phyloP scores from a whole-genome alignment of 2,113 vertebrate genomes.

The Aptenodytes patagonicus region DNA sequence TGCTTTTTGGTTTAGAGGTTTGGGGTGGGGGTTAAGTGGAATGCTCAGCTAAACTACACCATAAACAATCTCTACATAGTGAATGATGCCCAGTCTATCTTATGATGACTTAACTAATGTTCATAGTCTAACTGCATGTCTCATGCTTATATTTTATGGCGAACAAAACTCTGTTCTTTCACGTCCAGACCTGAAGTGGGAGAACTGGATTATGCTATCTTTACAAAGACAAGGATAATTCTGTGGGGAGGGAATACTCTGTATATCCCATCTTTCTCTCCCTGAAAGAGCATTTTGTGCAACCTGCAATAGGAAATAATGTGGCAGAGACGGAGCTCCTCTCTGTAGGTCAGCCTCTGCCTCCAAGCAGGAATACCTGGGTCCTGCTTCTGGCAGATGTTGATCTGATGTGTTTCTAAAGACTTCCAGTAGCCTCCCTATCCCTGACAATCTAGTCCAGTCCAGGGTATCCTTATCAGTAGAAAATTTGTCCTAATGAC shows the following conservation, averaged over 20 bases:
- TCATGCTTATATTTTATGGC: neutral
- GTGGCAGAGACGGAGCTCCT: neutral
- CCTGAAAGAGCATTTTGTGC: neutral
- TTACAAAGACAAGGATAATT: neutral
- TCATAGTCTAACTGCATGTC: neutral
- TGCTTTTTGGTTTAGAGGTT: neutral
- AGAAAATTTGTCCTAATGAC: neutral
- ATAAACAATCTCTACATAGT: neutral
- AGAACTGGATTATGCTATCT: neutral
- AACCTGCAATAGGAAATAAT: neutral
- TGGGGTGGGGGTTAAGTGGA: neutral
- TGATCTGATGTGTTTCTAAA: neutral
- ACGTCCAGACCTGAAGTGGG: neutral
- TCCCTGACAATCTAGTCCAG: neutral
- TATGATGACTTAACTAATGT: neutral
- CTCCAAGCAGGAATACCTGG: neutral
- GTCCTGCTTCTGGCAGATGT: neutral
- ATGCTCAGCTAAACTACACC: neutral
- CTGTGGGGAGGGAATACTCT: neutral
- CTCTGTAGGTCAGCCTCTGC: neutral
- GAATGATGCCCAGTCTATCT: neutral
- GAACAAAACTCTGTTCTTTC: neutral
- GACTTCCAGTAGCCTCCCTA: neutral
- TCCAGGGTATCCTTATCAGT: neutral
- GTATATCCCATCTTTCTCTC: neutral